phyloP scores from a whole-genome alignment of 1,140 invertebrate genomes.

The Drosophila takahashii region DNA sequence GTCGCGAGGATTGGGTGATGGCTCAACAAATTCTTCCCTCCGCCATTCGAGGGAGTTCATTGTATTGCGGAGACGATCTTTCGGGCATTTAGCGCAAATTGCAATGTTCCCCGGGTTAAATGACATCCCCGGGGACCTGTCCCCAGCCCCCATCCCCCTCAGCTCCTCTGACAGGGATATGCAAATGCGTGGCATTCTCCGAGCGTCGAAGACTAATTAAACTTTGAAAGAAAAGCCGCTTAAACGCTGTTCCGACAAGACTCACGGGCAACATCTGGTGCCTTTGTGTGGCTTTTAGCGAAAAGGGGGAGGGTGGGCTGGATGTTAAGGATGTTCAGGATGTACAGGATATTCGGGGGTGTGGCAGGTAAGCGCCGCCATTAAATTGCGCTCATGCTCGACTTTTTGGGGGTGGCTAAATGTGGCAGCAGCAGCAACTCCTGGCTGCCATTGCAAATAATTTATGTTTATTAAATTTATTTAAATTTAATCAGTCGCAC shows the following conservation, averaged over 20 bases:
- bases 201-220: conserved; percentile 72
- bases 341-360: conserved; percentile 6
- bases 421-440: conserved; percentile 6
- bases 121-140: conserved; percentile 52
- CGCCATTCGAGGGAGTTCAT: conserved; percentile 17
- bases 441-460: conserved; percentile 74
- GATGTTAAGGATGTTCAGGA: neutral
- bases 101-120: conserved; percentile 60
- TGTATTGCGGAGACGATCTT: conserved; percentile 50
- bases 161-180: conserved; percentile 38
- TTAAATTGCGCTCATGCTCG: conserved; percentile 60
- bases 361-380: conserved; percentile 71
- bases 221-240: conserved; percentile 77
- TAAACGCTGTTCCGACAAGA: conserved; percentile 51
- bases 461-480: conserved; percentile 84
- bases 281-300: conserved; percentile 74
- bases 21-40: conserved; percentile 44
- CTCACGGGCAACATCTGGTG: conserved; percentile 71
- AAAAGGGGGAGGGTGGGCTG: conserved; percentile 17
- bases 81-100: conserved; percentile 72
- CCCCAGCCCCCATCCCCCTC: neutral
- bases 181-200: conserved; percentile 61
- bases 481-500: conserved; percentile 82
- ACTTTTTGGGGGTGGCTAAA: conserved; percentile 46
- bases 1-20: conserved; percentile 20